A percentile compares a stretch with the other conserved stretches of the same genome.
Conservation (phyloP, 2,888 invertebrate species). For the Drosophila barbarae region DNA sequence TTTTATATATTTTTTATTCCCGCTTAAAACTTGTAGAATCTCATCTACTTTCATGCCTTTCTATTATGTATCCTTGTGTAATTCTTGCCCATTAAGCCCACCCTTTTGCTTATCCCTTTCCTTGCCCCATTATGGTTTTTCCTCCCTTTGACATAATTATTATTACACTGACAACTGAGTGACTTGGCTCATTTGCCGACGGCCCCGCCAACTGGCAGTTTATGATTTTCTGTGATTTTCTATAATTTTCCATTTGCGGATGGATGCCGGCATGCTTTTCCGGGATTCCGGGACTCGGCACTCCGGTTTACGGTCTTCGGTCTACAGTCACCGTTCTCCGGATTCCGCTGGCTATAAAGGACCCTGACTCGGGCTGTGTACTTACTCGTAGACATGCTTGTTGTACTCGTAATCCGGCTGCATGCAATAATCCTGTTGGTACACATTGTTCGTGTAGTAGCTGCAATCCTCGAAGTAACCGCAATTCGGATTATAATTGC, state of each 20-base stretch:
- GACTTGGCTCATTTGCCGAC: constrained; percentile 24
- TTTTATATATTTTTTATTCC: not conserved
- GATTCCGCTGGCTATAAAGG: not conserved
- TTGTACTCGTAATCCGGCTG: constrained; percentile 78
- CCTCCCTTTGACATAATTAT: not conserved
- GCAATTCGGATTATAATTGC: constrained; percentile 79
- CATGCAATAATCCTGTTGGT: constrained; percentile 79
- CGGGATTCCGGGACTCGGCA: not conserved
- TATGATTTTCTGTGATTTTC: not conserved
- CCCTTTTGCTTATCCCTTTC: not conserved
- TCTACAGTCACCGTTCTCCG: not conserved
- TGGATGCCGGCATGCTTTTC: not conserved
- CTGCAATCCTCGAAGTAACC: constrained; percentile 79
- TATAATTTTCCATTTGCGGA: not conserved
- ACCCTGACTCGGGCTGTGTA: constrained; percentile 36
- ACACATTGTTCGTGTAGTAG: constrained; percentile 76
- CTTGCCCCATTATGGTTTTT: not conserved
- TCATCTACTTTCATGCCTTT: not conserved
- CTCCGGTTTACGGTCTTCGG: not conserved
- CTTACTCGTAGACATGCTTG: constrained; percentile 79
- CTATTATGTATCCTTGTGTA: not conserved
- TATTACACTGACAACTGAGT: constrained; percentile 12
- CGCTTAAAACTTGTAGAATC: not conserved
- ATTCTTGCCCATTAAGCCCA: not conserved
- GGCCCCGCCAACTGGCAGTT: constrained; percentile 3